These are phyloP conservation scores for Dascyllus trimaculatus DNA, from an alignment of 2,113 vertebrate genomes.

Conservation along the genomic window DNA sequence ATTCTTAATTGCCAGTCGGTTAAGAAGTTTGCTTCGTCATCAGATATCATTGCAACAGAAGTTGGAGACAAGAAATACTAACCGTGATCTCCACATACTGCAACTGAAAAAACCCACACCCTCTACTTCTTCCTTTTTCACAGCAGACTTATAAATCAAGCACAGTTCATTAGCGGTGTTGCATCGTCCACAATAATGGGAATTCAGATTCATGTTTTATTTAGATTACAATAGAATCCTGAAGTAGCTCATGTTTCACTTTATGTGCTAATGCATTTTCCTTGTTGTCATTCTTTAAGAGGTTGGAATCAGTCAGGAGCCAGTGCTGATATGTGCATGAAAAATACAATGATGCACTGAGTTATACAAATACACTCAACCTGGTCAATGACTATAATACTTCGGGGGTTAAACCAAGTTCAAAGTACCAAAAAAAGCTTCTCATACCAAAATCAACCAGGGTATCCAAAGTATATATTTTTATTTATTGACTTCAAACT, in stretches of 20 bases:
- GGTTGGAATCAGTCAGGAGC: no score
- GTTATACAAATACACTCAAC: no score
- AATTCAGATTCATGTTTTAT: conserved; percentile 2
- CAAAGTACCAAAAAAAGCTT: no score
- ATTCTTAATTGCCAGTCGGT: conserved; percentile 1
- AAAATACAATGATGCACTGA: no score
- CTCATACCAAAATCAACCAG: no score
- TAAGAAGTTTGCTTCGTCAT: background rate
- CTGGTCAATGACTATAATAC: no score
- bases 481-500: no score
- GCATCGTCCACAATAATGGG: background rate
- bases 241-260: background rate
- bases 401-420: no score
- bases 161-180: background rate
- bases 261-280: no score
- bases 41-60: conserved; percentile 1
- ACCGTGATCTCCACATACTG: background rate
- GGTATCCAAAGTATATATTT: no score
- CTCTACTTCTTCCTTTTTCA: conserved; percentile 40
- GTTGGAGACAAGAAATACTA: background rate
- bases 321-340: no score
- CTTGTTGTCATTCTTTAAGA: no score
- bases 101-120: conserved; percentile 7
- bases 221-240: background rate
- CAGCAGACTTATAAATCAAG: background rate